Evolutionary conservation across 2,888 invertebrate genomes (phyloP), one percentile per base, ranked within the genome.

Genomic region (Reticulitermes lucifugus): DNA sequence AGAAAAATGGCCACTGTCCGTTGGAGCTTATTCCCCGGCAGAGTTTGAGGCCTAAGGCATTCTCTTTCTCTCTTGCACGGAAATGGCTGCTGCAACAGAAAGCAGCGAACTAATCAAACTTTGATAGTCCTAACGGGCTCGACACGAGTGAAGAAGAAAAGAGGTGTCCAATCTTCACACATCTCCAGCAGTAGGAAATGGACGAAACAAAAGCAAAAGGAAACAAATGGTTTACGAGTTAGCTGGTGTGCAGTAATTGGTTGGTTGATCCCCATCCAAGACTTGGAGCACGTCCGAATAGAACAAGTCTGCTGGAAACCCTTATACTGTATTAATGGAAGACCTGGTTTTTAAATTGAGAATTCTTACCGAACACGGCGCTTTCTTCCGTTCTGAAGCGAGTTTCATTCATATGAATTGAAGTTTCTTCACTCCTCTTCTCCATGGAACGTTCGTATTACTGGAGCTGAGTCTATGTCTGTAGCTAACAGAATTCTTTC

Each of bases 41-140:
- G 83, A 51, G 65, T 35, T 60, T 60, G 25, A 73, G 41, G 73
- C 51, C 60, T 43, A 77, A 77, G 81, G 81, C 65, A 60, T 9
- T 80, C 46, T 79, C 79, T 51, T 22, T 80, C 35, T 5, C 29
- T 22, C 65, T 35, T 35, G 59, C 60, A 43, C 65, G 83, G 84
- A 84, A 84, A 84, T 60, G 83, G 85, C 79, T 22, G 60, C 60
- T 51, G 79, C 80, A 85, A 65, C 81, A 79, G 82, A 84, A 85
- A 85, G 85, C 84, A 81, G 85, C 79, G 86, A 87, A 87, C 87
- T 87, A 87, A 87, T 87, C 87, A 87, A 87, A 87, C 86, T 87
- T 87, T 87, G 86, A 87, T 87, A 87, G 86, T 86, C 87, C 84
- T 85, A 85, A 86, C 86, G 84, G 86, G 84, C 84, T 80, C 51